Conservation (phyloP, 2,797 vertebrate species). For the Phalloptychus januarius region DNA sequence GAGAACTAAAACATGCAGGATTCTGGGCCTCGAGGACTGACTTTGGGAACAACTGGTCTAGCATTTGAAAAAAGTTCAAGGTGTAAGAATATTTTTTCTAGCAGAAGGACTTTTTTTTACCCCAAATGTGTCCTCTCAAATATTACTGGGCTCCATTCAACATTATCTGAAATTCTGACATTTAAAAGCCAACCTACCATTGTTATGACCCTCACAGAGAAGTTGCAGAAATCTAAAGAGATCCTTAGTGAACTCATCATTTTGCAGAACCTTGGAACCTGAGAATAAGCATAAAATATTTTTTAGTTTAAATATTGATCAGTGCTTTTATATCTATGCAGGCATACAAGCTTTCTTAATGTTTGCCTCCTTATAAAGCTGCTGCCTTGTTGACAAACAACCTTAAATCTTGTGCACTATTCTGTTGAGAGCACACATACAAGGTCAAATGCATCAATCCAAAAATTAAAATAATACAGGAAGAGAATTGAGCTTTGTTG, state of each 20-base stretch:
- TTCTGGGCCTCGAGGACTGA: too few relatives aligned
- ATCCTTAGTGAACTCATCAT: slow-evolving; percentile 97
- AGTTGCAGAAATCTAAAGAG: slow-evolving; percentile 98
- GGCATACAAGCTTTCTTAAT: slow-evolving; percentile 47
- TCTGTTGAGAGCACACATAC: slow-evolving; percentile 41
- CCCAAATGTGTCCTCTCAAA: not conserved
- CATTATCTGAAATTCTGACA: not conserved
- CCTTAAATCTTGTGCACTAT: slow-evolving; percentile 53
- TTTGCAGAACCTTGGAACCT: slow-evolving; percentile 99
- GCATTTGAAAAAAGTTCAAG: not conserved
- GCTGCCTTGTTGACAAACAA: slow-evolving; percentile 39
- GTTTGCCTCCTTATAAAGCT: slow-evolving; percentile 58
- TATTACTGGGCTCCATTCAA: not conserved
- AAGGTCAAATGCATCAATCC: slow-evolving; percentile 52
- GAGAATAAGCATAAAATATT: slow-evolving; percentile 55
- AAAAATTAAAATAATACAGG: slow-evolving; percentile 44
- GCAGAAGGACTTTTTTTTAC: not conserved
- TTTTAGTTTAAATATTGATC: slow-evolving; percentile 25
- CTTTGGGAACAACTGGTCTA: too few relatives aligned
- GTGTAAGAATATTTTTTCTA: not conserved
- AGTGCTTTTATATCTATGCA: slow-evolving; percentile 41
- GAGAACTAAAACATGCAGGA: too few relatives aligned
- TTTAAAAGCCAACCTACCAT: slow-evolving; percentile 81
- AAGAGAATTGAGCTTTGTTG: slow-evolving; percentile 61
- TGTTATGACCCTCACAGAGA: slow-evolving; percentile 98